Evolutionary conservation across 2,797 vertebrate genomes (phyloP), one percentile per base, ranked within the genome.

Genomic region (Characodon lateralis): DNA sequence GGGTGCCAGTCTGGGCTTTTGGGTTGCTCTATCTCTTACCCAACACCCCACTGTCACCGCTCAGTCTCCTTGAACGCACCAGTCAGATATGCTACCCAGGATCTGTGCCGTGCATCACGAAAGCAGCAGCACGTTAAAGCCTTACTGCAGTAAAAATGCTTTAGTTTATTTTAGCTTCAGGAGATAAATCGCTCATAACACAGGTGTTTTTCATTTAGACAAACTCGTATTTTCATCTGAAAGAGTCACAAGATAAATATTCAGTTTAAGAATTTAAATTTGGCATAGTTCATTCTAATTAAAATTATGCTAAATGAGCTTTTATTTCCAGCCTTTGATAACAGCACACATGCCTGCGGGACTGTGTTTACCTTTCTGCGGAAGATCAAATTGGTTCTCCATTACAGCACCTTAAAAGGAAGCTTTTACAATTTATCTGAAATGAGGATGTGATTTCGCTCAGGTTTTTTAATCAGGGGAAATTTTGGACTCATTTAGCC

Each of bases 351-450:
- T 91, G 85, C 90, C 91, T 91, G 79, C 78, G 88, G 90, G 91
- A 89, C 80, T 51, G 76, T 90, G 90, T 93, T 95, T 93, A 92
- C 90, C 87, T 94, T 93, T 94, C 78, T 90, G 85, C 89, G 56
- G 74, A 79, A 90, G 89, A 94, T 94, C 93, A 94, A 95, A 95
- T 95, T 94, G 93, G 89, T 93, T 95, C 93, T 90, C 88, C 89
- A 92, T 93, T 90, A 94, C 87, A 41, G 77, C 88, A 82, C 88
- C 91, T 92, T 92, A 92, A 92, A 95, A 91, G 89, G 85, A 88
- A 85, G 89, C 83, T 91, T 91, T 93, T 87, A 91, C 91, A 91
- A 91, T 95, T 94, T 81, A 90, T 89, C 88, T 89, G 88, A 93
- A 94, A 90, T 91, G 91, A 92, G 88, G 93, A 92, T 91, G 91